phyloP scores from a whole-genome alignment of 92 coral and sea anemone genomes.

The Anthopleura xanthogrammica region DNA sequence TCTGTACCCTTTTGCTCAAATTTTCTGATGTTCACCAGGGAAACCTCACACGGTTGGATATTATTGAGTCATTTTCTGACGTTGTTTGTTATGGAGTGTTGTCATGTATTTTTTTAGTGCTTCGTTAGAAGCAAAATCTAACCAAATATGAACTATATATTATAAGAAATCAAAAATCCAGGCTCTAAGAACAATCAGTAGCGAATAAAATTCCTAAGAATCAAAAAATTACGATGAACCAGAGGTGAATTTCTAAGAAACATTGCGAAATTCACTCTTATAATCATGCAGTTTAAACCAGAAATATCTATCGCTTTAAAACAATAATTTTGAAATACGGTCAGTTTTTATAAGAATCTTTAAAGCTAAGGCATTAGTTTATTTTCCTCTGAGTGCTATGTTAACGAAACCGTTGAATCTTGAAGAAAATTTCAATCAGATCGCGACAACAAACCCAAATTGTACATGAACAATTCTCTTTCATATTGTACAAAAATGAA shows the following conservation, averaged over 20 bases:
- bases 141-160: not conserved
- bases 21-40: not conserved
- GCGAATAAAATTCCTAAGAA: not conserved
- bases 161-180: not conserved
- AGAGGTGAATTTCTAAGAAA: not conserved
- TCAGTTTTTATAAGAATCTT: not conserved
- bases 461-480: not conserved
- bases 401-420: not conserved
- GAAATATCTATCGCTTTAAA: not conserved
- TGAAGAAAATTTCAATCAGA: not conserved
- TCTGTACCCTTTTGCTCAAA: not conserved
- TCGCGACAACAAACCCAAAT: not conserved
- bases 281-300: not conserved
- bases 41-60: not conserved
- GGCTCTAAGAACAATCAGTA: not conserved
- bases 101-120: not conserved
- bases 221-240: not conserved
- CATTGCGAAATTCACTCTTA: not conserved
- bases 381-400: not conserved
- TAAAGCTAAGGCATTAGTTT: not conserved
- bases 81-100: not conserved
- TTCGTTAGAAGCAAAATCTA: not conserved
- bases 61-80: not conserved
- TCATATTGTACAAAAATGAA: not conserved
- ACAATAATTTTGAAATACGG: not conserved